These are phyloP conservation scores for Dichetophora obliterata DNA, from an alignment of 2,888 invertebrate species.

Conservation along the genomic window DNA sequence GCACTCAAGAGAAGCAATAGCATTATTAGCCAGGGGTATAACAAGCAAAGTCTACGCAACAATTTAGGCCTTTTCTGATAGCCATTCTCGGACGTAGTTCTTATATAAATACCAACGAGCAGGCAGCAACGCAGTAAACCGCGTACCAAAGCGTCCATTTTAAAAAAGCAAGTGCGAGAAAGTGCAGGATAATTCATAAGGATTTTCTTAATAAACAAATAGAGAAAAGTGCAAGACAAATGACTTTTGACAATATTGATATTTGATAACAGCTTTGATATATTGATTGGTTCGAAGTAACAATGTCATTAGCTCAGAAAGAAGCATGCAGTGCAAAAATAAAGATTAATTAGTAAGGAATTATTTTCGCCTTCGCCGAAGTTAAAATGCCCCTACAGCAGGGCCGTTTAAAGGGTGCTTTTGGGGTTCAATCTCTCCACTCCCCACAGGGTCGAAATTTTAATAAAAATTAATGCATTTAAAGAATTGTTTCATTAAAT, in stretches of 20 bases:
- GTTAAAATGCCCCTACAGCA: too few relatives aligned
- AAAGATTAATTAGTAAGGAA: too few relatives aligned
- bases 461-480: too few relatives aligned
- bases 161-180: neutral
- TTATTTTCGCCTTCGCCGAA: too few relatives aligned
- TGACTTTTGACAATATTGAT: neutral
- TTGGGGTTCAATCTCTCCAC: too few relatives aligned
- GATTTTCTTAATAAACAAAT: too few relatives aligned
- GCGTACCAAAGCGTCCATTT: neutral
- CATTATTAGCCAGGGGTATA: conserved; percentile 29
- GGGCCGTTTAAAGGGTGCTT: too few relatives aligned
- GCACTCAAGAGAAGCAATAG: conserved; percentile 13
- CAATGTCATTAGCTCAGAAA: neutral
- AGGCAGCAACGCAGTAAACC: conserved; percentile 17
- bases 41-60: neutral
- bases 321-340: too few relatives aligned
- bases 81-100: neutral
- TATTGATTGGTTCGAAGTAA: neutral
- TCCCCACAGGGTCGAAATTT: too few relatives aligned
- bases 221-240: neutral
- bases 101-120: conserved; percentile 42
- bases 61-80: neutral
- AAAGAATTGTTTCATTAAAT: too few relatives aligned
- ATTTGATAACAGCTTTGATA: neutral
- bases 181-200: neutral